phyloP scores from a whole-genome alignment of 2,113 vertebrate genomes.

The Actenoides lindsayi region DNA sequence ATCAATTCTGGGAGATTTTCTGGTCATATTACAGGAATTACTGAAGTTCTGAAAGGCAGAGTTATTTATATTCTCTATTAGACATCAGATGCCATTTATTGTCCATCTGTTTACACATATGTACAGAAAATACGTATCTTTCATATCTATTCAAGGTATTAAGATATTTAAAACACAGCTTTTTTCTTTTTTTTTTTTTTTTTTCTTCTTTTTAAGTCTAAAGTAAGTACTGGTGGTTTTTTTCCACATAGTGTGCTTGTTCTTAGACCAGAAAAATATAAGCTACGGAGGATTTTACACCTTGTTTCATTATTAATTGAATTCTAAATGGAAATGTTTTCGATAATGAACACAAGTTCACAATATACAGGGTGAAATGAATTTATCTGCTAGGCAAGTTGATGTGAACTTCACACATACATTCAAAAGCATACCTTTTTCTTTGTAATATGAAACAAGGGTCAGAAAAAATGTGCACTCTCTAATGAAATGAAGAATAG shows the following conservation, averaged over 20 bases:
- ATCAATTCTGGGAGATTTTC: background rate
- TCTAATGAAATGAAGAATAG: background rate
- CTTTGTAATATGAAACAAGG: background rate
- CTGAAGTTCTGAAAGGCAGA: background rate
- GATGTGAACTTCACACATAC: background rate
- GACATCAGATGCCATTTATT: background rate
- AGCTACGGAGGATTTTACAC: background rate
- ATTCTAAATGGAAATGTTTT: background rate
- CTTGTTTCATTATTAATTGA: background rate
- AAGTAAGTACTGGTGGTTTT: background rate
- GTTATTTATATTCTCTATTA: background rate
- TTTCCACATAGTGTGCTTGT: background rate
- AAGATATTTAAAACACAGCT: background rate
- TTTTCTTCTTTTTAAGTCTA: background rate
- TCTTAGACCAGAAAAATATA: background rate
- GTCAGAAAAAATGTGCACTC: background rate
- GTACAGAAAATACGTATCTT: background rate
- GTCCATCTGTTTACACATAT: background rate
- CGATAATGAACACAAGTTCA: background rate
- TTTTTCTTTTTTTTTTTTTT: background rate
- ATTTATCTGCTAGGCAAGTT: background rate
- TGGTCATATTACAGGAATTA: background rate
- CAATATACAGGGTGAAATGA: background rate
- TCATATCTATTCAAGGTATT: background rate
- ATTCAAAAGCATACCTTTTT: background rate